Evolutionary conservation across 2,888 invertebrate genomes (phyloP).

Genomic region (Drosophila melanosoma): DNA sequence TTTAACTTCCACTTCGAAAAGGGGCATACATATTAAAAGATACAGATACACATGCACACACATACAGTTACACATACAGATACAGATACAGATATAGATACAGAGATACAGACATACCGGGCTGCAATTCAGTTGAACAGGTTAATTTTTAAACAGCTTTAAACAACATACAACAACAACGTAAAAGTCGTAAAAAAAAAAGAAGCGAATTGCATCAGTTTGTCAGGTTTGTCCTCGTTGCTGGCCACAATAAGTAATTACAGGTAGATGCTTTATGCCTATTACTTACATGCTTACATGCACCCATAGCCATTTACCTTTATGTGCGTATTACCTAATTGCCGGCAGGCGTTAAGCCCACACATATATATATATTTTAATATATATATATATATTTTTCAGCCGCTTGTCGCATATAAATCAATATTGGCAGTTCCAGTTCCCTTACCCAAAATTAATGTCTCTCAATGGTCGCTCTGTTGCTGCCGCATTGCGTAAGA

Average conservation of each 20-base stretch:
- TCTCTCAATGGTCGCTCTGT: constrained; percentile 11
- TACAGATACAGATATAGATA: constrained; percentile 20
- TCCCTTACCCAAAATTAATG: constrained; percentile 37
- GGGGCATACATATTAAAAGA: constrained; percentile 45
- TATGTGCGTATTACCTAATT: constrained; percentile 66
- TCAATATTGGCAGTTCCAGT: constrained; percentile 68
- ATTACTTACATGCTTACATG: constrained; percentile 23
- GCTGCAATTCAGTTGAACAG: constrained; percentile 60
- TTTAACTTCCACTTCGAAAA: constrained; percentile 47
- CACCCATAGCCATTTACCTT: constrained; percentile 58
- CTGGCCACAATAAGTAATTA: constrained; percentile 57
- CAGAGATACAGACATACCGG: constrained; percentile 3
- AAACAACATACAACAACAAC: constrained; percentile 13
- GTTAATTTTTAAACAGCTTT: constrained; percentile 55
- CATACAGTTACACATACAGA: constrained; percentile 30
- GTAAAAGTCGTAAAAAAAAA: constrained; percentile 35
- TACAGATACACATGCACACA: constrained; percentile 28
- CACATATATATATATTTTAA: constrained; percentile 12
- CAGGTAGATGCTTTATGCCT: constrained; percentile 35
- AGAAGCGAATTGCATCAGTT: constrained; percentile 38
- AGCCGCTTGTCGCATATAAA: constrained; percentile 46
- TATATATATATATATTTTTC: constrained; percentile 40
- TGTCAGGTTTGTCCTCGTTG: constrained; percentile 38
- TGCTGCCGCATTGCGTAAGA: constrained; percentile 62
- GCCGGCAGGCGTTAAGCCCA: constrained; percentile 59